These are phyloP conservation scores for Gobio occitaniae DNA, from an alignment of 2,797 vertebrate species.

Conservation along the genomic window DNA sequence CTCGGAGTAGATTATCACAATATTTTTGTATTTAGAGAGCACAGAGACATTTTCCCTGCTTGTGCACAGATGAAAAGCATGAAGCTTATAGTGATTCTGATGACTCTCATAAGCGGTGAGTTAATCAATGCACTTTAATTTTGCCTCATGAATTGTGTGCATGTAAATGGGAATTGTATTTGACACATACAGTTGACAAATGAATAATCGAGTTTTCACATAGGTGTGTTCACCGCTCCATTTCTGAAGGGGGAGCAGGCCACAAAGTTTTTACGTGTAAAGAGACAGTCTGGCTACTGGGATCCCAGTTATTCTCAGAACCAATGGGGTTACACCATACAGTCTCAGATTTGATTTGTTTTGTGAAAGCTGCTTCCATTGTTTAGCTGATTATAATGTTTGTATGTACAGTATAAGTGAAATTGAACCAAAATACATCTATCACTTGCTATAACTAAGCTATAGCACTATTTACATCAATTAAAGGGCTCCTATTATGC, in stretches of 20 bases:
- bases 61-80: slow-evolving; percentile 61
- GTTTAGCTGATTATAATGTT: slow-evolving; percentile 5
- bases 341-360: neutral
- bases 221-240: slow-evolving; percentile 69
- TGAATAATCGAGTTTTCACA: neutral
- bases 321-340: slow-evolving; percentile 71
- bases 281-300: slow-evolving; percentile 73
- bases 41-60: slow-evolving; percentile 15
- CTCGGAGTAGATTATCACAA: neutral
- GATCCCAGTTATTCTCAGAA: slow-evolving; percentile 75
- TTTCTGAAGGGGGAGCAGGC: slow-evolving; percentile 73
- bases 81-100: slow-evolving; percentile 63
- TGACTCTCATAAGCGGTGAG: slow-evolving; percentile 69
- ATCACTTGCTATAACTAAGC: neutral
- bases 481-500: no score
- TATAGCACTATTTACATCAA: neutral
- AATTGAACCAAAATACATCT: neutral
- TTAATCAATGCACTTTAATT: slow-evolving; percentile 15
- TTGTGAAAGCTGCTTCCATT: neutral
- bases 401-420: neutral
- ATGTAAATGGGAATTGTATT: neutral
- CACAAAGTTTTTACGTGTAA: slow-evolving; percentile 71
- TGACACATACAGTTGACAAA: neutral
- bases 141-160: neutral
- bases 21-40: neutral